These are phyloP conservation scores for Drosophila lini DNA, from an alignment of 1,140 invertebrate genomes.

Conservation along the genomic window DNA sequence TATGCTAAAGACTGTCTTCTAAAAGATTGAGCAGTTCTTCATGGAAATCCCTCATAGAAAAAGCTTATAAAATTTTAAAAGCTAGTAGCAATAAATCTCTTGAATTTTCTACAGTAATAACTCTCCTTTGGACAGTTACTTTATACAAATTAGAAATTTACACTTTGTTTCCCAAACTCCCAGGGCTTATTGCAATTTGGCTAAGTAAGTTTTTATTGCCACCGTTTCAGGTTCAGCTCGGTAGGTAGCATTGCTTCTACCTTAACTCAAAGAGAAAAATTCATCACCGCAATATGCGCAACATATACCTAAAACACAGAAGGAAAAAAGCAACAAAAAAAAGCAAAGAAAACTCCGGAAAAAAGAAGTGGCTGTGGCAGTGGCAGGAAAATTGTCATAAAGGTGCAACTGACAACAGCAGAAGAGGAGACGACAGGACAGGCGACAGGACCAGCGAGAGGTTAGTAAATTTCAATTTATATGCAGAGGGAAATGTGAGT, in stretches of 20 bases:
- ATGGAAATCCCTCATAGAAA: background rate
- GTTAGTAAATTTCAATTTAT: constrained; percentile 84
- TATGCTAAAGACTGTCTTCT: background rate
- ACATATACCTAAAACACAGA: constrained; percentile 48
- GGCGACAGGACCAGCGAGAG: constrained; percentile 19
- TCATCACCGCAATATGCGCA: constrained; percentile 82
- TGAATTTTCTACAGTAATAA: constrained; percentile 1
- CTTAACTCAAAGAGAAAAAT: constrained; percentile 83
- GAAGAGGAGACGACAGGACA: constrained; percentile 10
- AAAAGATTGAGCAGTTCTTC: background rate
- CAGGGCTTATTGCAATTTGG: constrained; percentile 62
- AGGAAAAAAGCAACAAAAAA: constrained; percentile 20
- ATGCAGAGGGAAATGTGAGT: constrained; percentile 78
- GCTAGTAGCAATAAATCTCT: background rate
- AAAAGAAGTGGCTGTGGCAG: constrained; percentile 52
- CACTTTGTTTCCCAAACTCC: constrained; percentile 6
- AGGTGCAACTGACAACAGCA: constrained; percentile 80
- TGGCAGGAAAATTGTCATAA: constrained; percentile 83
- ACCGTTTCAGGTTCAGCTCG: constrained; percentile 15
- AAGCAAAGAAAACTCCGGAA: constrained; percentile 23
- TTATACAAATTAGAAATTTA: constrained; percentile 35
- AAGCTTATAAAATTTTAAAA: background rate
- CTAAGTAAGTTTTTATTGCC: constrained; percentile 77
- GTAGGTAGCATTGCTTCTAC: constrained; percentile 34
- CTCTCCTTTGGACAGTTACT: constrained; percentile 1